Base-by-base conservation (phyloP, 2,888 invertebrate species). In the Thecocarcelia acutangulata region DNA sequence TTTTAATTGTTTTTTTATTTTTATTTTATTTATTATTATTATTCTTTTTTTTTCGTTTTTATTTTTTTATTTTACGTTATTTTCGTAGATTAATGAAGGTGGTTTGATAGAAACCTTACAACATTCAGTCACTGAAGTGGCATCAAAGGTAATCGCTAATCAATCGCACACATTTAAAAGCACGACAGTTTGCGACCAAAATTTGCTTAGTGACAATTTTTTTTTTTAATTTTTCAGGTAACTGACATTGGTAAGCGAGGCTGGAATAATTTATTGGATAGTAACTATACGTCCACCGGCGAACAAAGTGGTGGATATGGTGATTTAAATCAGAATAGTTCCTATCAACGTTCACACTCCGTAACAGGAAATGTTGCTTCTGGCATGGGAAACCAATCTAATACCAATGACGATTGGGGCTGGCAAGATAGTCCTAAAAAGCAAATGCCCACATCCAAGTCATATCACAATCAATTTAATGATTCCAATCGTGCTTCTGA, bases 221-320 rank as follows among this genome's bases (percentile, higher is more conserved):
- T 9, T 13, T 19, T 33, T 37, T 28, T 42, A 37, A 40, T 37
- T 37, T 5, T 75, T 13, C 46, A 94, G 94, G 93, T 95, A 84
- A 92, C 93, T 15, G 94, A 95, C 87, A 91, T 95, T 73, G 93
- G 94, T 28, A 92, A 93, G 87, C 92, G 93, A 86, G 94, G 94
- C 33, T 94, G 94, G 94, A 92, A 91, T 83, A 93, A 93, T 83
- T 90, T 93, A 69, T 90, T 92, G 12, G 93, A 93, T n/a, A 92
- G 91, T 83, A 93, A 93, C 87, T 90, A 91, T 46, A 89, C 92
- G 6, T 90, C 91, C 17, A 88, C 87, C 48, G 87, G 88, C 40
- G 87, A 87, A 13, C 70, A 73, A 44, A 87, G 87, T 19, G 50
- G 28, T 11, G 88, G 89, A 15, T 90, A 90, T 84, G 87, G 87